These are phyloP conservation scores for Nemurella pictetii DNA, from an alignment of 2,888 invertebrate genomes.

Conservation along the genomic window DNA sequence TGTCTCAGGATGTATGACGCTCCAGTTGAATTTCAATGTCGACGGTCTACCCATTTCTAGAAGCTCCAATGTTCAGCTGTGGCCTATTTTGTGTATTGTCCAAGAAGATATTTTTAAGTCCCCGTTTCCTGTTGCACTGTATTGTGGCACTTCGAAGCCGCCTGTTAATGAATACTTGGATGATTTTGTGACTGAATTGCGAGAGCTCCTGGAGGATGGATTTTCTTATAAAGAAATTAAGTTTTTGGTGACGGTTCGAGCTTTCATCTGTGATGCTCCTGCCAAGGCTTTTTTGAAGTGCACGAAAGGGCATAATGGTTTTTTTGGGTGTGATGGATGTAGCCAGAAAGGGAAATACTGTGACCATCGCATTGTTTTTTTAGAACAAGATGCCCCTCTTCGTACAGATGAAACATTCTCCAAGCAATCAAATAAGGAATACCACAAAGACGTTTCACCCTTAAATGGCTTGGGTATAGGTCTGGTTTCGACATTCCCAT, in stretches of 20 bases:
- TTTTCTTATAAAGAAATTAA: background rate
- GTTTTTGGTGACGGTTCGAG: background rate
- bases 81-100: conserved; percentile 40
- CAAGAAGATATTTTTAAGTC: conserved; percentile 41
- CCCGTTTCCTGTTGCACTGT: conserved; percentile 43
- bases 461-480: conserved; percentile 31
- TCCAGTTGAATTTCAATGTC: conserved; percentile 33
- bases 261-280: conserved; percentile 35
- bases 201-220: conserved; percentile 35
- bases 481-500: conserved; percentile 30
- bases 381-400: background rate
- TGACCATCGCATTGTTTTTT: background rate
- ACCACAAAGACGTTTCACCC: conserved; percentile 15
- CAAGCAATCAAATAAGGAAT: background rate
- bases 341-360: background rate
- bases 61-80: conserved; percentile 35
- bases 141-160: conserved; percentile 42
- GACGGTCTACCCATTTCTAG: conserved; percentile 38
- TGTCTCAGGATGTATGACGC: background rate
- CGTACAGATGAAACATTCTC: background rate
- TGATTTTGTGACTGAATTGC: conserved; percentile 42
- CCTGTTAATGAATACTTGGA: conserved; percentile 41
- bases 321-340: conserved; percentile 36
- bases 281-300: conserved; percentile 37
- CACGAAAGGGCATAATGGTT: conserved; percentile 35